phyloP scores from a whole-genome alignment of 2,797 vertebrate genomes.

The Erpetoichthys calabaricus region DNA sequence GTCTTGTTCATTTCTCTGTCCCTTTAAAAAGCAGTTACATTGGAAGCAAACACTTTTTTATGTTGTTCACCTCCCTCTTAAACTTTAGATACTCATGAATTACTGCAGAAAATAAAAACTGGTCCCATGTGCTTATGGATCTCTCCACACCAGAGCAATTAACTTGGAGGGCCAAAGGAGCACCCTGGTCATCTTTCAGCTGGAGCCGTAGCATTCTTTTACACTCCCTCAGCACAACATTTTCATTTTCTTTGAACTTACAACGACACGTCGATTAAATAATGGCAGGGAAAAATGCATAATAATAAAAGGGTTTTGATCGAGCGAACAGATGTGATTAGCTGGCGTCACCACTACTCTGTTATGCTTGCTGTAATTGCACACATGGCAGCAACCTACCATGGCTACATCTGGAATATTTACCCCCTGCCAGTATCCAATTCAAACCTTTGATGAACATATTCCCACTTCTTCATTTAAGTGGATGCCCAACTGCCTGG shows the following conservation, averaged over 20 bases:
- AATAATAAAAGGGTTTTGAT: no score
- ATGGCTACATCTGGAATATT: slow-evolving; percentile 58
- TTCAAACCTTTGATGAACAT: slow-evolving; percentile 73
- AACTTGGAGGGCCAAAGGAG: neutral
- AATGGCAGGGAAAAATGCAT: no score
- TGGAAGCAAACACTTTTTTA: no score
- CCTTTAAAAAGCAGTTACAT: no score
- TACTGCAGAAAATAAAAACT: no score
- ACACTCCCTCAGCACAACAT: neutral
- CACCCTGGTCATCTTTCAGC: neutral
- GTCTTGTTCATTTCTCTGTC: no score
- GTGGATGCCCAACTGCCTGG: slow-evolving; percentile 63
- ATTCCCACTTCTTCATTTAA: slow-evolving; percentile 66
- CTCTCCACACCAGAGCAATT: no score
- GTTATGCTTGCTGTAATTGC: slow-evolving; percentile 65
- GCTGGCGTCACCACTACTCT: slow-evolving; percentile 53
- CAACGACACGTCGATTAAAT: neutral
- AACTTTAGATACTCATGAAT: no score
- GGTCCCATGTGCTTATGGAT: no score
- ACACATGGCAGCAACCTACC: slow-evolving; percentile 46
- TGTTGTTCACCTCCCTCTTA: no score
- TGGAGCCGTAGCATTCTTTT: neutral
- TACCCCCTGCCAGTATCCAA: slow-evolving; percentile 70
- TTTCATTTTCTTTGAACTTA: neutral
- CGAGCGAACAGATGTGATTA: slow-evolving; percentile 53